Evolutionary conservation across 1,140 invertebrate genomes (phyloP).

Genomic region (Pseudomyrmex concolor): DNA sequence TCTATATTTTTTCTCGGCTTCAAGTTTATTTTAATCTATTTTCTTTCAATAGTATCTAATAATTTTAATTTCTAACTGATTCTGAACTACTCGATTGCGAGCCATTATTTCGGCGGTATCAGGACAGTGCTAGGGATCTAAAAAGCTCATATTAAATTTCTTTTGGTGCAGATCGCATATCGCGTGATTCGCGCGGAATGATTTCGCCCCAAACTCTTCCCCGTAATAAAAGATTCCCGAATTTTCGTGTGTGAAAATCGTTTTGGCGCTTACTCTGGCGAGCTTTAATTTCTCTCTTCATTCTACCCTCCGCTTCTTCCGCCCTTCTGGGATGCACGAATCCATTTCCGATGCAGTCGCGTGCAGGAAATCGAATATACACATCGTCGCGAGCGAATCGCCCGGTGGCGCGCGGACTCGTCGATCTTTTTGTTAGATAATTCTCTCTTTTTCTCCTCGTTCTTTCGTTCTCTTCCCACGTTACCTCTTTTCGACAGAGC

Average conservation of each 20-base stretch:
- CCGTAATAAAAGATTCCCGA: constrained; percentile 29
- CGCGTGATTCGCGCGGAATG: constrained; percentile 37
- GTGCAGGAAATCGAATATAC: constrained; percentile 77
- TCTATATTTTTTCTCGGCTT: no score
- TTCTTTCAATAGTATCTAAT: no score
- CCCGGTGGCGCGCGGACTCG: background rate
- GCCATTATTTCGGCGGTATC: constrained; percentile 13
- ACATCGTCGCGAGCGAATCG: constrained; percentile 41
- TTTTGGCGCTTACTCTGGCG: background rate
- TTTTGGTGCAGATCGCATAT: constrained; percentile 16
- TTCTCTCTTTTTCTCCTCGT: background rate
- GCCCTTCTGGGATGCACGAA: constrained; percentile 53
- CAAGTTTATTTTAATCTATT: no score
- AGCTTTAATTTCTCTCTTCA: constrained; percentile 42
- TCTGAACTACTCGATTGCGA: background rate
- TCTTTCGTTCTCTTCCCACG: background rate
- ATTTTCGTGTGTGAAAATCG: constrained; percentile 44
- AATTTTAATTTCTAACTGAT: no score
- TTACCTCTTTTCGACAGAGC: background rate
- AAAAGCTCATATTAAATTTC: constrained; percentile 46
- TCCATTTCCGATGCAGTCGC: constrained; percentile 74
- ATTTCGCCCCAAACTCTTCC: constrained; percentile 25
- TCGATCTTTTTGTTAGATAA: constrained; percentile 70
- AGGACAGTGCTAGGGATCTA: constrained; percentile 17
- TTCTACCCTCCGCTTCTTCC: background rate